Percentiles rank a stretch among this genome's conserved stretches.
Conservation (phyloP, 2,888 invertebrate species). For the Agriopis marginaria region DNA sequence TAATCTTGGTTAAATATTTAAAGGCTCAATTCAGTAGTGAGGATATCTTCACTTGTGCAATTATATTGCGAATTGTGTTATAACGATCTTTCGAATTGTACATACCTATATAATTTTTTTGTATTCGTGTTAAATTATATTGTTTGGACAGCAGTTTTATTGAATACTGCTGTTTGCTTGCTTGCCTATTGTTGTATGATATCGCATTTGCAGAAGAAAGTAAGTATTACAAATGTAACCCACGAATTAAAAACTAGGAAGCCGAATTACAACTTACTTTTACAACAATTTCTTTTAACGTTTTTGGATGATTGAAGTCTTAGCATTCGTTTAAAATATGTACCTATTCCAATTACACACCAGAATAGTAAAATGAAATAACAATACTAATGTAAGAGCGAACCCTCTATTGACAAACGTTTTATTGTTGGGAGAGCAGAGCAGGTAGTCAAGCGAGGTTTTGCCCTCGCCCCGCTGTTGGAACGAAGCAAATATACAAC, state of each 20-base stretch:
- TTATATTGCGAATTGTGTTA: background rate
- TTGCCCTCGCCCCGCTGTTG: slow-evolving; percentile 62
- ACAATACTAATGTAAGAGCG: slow-evolving; percentile 52
- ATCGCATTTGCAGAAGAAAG: background rate
- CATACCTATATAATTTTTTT: background rate
- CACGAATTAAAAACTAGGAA: background rate
- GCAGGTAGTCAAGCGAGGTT: slow-evolving; percentile 80
- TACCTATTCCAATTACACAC: background rate
- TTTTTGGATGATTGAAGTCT: background rate
- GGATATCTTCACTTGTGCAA: background rate
- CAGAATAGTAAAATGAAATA: slow-evolving; percentile 28
- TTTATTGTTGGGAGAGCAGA: slow-evolving; percentile 64
- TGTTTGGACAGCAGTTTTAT: slow-evolving; percentile 18
- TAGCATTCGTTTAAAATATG: background rate
- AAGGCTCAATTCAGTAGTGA: background rate
- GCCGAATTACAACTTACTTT: background rate
- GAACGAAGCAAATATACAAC: slow-evolving; percentile 69
- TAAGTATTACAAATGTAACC: background rate
- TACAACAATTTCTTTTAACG: background rate
- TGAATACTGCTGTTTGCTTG: slow-evolving; percentile 1
- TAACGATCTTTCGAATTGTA: background rate
- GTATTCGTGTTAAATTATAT: slow-evolving; percentile 12
- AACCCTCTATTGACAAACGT: slow-evolving; percentile 71
- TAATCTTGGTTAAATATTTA: background rate
- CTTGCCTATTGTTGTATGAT: slow-evolving; percentile 5